These are phyloP conservation scores for Rhinolophus ferrumequinum DNA, from an alignment of 2,113 vertebrate genomes.

Conservation along the genomic window DNA sequence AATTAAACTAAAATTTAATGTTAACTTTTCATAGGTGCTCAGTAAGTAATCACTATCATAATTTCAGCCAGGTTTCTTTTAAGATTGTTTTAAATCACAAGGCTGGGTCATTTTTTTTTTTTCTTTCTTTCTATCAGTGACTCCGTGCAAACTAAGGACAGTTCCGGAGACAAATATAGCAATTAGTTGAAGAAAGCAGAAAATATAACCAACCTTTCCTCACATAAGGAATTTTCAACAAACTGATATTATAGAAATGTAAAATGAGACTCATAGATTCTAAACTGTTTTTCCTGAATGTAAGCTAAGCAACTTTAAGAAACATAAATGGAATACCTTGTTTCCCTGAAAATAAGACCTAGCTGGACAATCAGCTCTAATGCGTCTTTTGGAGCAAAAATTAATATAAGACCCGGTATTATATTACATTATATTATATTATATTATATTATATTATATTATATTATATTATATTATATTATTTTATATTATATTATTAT, in stretches of 20 bases:
- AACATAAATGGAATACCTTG: background rate
- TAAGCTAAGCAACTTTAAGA: background rate
- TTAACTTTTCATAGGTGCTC: background rate
- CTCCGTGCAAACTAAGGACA: background rate
- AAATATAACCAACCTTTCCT: background rate
- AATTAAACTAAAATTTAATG: background rate
- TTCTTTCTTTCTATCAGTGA: background rate
- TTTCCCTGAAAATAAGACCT: no score
- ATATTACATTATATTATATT: no score
- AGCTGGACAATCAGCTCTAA: no score
- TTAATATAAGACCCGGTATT: no score
- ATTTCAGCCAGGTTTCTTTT: background rate
- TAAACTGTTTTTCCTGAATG: background rate
- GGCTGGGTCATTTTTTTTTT: background rate
- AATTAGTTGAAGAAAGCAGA: background rate
- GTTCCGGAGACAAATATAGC: background rate
- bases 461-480: no score
- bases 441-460: no score
- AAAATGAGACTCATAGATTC: background rate
- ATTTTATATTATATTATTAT: no score
- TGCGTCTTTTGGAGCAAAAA: no score
- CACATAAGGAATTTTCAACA: background rate
- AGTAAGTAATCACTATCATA: background rate
- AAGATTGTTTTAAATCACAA: constrained; percentile 2
- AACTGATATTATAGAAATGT: background rate